Percentiles rank a stretch among this genome's conserved stretches.
Evolutionary conservation across 2,113 vertebrate genomes (phyloP).

Genomic region (Chaetodon trifascialis): DNA sequence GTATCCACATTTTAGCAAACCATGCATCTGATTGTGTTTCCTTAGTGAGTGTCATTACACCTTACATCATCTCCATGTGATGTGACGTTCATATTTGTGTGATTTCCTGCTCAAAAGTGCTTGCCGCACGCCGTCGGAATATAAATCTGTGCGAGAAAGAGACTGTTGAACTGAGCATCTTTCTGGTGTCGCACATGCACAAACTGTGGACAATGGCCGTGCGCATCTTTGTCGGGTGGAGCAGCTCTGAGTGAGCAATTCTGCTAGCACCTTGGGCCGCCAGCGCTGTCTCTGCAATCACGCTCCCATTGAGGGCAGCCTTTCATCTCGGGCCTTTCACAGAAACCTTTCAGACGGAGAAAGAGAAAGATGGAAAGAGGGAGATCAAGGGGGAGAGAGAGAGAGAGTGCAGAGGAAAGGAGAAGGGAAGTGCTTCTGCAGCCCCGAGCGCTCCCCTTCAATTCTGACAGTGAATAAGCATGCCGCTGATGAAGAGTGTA

Average conservation of each 20-base stretch:
- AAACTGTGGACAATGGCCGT: conserved; percentile 32
- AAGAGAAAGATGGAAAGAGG: conserved; percentile 62
- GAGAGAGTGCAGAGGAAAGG: conserved; percentile 45
- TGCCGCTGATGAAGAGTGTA: conserved; percentile 70
- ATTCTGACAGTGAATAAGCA: conserved; percentile 67
- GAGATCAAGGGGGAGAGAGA: conserved; percentile 56
- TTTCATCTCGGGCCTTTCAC: conserved; percentile 81
- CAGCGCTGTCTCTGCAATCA: conserved; percentile 75
- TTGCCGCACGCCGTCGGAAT: background rate
- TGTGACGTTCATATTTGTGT: conserved; percentile 2
- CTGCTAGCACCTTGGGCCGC: conserved; percentile 67
- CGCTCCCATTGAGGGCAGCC: conserved; percentile 68
- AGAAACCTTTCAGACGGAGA: conserved; percentile 74
- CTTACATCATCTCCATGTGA: conserved; percentile 28
- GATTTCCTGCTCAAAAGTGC: conserved; percentile 9
- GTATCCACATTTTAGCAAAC: background rate
- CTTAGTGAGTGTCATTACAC: conserved; percentile 2
- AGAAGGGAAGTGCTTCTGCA: conserved; percentile 75
- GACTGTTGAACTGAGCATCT: conserved; percentile 19
- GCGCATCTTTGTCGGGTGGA: conserved; percentile 40
- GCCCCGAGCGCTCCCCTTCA: conserved; percentile 72
- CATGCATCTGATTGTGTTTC: background rate
- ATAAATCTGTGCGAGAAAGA: conserved; percentile 15
- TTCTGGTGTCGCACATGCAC: conserved; percentile 28
- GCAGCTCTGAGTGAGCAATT: conserved; percentile 59